phyloP scores from a whole-genome alignment of 2,797 vertebrate genomes.

The Eulemur coronatus region DNA sequence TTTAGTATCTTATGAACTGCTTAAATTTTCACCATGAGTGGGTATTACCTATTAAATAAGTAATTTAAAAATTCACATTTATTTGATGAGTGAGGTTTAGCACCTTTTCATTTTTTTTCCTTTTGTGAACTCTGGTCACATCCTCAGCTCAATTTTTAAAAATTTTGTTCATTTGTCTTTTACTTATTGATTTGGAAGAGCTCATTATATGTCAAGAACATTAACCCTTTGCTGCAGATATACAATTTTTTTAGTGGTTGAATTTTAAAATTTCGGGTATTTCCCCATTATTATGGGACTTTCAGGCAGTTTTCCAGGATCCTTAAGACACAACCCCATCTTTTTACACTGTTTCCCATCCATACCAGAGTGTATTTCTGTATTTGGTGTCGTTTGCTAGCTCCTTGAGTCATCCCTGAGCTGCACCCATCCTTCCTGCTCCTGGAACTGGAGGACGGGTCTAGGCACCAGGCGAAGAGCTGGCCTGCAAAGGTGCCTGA shows the following conservation, averaged over 20 bases:
- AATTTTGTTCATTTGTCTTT: background rate
- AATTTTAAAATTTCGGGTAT: background rate
- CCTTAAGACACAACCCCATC: background rate
- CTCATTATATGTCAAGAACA: background rate
- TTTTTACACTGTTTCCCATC: background rate
- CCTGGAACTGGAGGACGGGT: background rate
- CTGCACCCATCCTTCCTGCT: background rate
- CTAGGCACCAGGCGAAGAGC: background rate
- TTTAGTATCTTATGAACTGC: background rate
- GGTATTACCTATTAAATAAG: background rate
- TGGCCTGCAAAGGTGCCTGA: background rate
- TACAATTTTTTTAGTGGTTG: background rate
- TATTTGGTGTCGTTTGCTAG: background rate
- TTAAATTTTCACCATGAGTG: background rate
- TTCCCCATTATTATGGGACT: background rate
- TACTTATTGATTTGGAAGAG: background rate
- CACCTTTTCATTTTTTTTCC: background rate
- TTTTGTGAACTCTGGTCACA: background rate
- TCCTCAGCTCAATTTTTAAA: background rate
- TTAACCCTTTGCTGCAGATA: background rate
- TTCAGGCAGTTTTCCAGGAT: background rate
- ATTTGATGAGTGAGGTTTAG: background rate
- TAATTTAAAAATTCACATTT: background rate
- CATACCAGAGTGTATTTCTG: background rate
- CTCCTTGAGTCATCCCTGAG: background rate